These are phyloP conservation scores for Zosterops borbonicus DNA, from an alignment of 2,113 vertebrate genomes.

Conservation along the genomic window DNA sequence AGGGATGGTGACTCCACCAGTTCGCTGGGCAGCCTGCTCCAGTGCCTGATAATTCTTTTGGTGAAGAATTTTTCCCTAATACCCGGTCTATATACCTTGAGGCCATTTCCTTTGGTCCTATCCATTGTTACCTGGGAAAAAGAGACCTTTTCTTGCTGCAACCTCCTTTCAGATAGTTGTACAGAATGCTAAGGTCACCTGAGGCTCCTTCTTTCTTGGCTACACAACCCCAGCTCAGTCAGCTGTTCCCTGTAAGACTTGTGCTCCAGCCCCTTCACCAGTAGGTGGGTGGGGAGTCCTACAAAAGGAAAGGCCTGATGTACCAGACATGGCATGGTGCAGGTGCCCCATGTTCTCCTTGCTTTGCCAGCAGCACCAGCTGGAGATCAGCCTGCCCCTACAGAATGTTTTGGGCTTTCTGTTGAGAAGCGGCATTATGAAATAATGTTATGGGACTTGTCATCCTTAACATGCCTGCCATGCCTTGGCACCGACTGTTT, in stretches of 20 bases:
- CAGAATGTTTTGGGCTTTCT: constrained; percentile 11
- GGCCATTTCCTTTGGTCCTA: accelerated
- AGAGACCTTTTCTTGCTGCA: not conserved
- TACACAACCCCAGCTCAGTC: not conserved
- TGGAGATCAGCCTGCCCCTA: not conserved
- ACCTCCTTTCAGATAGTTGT: not conserved
- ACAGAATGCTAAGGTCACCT: not conserved
- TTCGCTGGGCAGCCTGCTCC: not conserved
- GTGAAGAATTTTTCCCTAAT: not conserved
- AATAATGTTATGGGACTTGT: constrained; percentile 55
- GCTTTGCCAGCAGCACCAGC: not conserved
- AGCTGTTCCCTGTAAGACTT: not conserved
- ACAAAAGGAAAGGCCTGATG: not conserved
- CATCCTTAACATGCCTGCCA: constrained; percentile 58
- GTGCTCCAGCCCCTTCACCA: not conserved
- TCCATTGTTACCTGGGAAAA: not conserved
- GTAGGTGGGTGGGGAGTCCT: not conserved
- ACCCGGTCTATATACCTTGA: not conserved
- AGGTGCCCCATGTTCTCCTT: not conserved
- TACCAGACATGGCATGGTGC: not conserved
- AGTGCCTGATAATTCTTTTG: not conserved
- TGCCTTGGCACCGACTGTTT: constrained; percentile 41
- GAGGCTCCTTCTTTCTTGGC: not conserved
- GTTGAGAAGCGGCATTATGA: constrained; percentile 20
- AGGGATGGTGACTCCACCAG: not conserved